Evolutionary conservation across 53 echinoderm and acorn worm genomes (phyloP).

Genomic region (Echinarachnius parma): DNA sequence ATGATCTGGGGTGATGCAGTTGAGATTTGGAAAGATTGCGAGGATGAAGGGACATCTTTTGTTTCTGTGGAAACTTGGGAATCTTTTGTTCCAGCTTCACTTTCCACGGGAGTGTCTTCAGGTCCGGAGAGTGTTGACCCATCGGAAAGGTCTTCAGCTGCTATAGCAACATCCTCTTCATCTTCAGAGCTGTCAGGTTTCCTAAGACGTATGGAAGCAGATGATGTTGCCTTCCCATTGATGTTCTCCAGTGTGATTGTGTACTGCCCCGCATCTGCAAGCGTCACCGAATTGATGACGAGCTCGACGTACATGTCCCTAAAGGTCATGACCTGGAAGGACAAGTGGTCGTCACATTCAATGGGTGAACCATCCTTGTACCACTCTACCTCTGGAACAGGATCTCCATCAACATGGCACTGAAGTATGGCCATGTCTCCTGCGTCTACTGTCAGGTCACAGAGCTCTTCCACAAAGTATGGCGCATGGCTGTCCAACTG

Average conservation of each 20-base stretch:
- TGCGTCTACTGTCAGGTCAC: slow-evolving; percentile 63
- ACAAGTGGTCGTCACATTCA: slow-evolving; percentile 39
- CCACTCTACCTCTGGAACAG: slow-evolving; percentile 74
- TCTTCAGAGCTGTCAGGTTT: slow-evolving; percentile 44
- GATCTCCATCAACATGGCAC: slow-evolving; percentile 72
- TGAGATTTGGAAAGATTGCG: neutral
- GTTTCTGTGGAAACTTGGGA: neutral
- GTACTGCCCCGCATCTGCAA: slow-evolving; percentile 74
- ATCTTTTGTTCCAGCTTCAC: neutral
- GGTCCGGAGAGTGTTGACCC: slow-evolving; percentile 23
- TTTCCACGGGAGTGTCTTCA: slow-evolving; percentile 20
- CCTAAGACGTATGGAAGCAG: slow-evolving; percentile 61
- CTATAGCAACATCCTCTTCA: slow-evolving; percentile 24
- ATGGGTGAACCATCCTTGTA: slow-evolving; percentile 74
- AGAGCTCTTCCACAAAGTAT: slow-evolving; percentile 59
- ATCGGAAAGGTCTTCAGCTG: slow-evolving; percentile 32
- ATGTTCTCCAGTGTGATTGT: slow-evolving; percentile 56
- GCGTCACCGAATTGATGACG: slow-evolving; percentile 58
- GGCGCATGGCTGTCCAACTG: slow-evolving; percentile 1
- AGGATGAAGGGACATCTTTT: neutral
- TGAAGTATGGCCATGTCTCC: slow-evolving; percentile 75
- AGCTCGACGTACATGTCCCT: slow-evolving; percentile 69
- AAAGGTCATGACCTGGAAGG: slow-evolving; percentile 53
- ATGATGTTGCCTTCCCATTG: slow-evolving; percentile 58
- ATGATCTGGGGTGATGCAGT: neutral